Conservation (phyloP, 2,113 vertebrate genomes). For the Catagonus wagneri region DNA sequence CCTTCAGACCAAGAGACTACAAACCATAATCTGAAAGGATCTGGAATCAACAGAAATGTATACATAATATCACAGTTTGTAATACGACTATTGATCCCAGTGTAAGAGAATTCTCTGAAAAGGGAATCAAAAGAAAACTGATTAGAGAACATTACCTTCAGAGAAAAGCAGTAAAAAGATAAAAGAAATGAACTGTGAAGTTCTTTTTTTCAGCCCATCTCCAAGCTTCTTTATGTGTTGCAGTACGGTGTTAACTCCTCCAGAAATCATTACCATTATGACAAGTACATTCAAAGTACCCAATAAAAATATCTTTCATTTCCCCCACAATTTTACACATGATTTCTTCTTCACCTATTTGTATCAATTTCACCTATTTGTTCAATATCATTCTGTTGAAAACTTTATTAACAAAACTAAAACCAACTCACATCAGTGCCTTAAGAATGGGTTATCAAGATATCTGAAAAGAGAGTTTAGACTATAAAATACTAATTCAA, state of each 20-base stretch:
- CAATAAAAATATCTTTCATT: slow-evolving; percentile 9
- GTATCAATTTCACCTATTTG: slow-evolving; percentile 17
- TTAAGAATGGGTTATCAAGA: neutral
- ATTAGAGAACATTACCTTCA: slow-evolving; percentile 48
- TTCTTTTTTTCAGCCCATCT: slow-evolving; percentile 32
- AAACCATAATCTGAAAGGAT: slow-evolving; percentile 1
- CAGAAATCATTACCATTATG: slow-evolving; percentile 43
- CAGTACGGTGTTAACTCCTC: neutral
- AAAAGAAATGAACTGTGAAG: slow-evolving; percentile 33
- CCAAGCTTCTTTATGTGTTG: neutral
- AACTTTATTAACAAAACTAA: slow-evolving; percentile 57
- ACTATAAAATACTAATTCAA: slow-evolving; percentile 57
- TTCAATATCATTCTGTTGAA: slow-evolving; percentile 2
- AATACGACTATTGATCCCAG: neutral
- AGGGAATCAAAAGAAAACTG: slow-evolving; percentile 45
- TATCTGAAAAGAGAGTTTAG: neutral
- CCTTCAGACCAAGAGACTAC: neutral
- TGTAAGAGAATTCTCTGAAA: neutral
- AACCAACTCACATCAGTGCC: neutral
- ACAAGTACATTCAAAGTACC: slow-evolving; percentile 11
- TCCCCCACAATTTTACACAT: slow-evolving; percentile 43
- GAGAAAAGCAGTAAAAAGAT: slow-evolving; percentile 6
- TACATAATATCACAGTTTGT: neutral
- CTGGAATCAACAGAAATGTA: neutral
- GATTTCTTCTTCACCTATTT: slow-evolving; percentile 39